Percentiles rank a stretch among this genome's conserved stretches.
Evolutionary conservation across 2,888 invertebrate genomes (phyloP).

Genomic region (Gisinianus flammeolus): DNA sequence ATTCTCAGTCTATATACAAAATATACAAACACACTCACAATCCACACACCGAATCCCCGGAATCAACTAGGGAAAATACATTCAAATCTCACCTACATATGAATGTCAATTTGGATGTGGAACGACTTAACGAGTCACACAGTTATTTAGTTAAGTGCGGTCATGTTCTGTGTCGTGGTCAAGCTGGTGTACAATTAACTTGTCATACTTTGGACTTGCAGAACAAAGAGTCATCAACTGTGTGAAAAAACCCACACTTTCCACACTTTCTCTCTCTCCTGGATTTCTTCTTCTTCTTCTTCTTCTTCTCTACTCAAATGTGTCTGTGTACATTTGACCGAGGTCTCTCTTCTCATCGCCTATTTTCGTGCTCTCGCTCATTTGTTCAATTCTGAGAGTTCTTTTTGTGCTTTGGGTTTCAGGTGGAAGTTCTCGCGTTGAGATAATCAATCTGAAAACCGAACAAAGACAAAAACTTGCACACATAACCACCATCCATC

Average conservation of each 20-base stretch:
- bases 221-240: not conserved
- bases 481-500: too few relatives aligned
- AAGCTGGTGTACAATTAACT: constrained; percentile 12
- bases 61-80: too few relatives aligned
- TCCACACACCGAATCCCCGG: too few relatives aligned
- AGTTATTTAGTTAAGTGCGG: not conserved
- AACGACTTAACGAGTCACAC: too few relatives aligned
- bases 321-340: too few relatives aligned
- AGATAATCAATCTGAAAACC: constrained; percentile 44
- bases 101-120: too few relatives aligned
- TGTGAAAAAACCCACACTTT: not conserved
- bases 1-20: too few relatives aligned
- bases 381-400: not conserved
- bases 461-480: constrained; percentile 12
- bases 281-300: not conserved
- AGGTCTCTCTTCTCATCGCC: not conserved
- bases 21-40: too few relatives aligned
- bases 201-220: not conserved
- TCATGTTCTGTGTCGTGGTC: not conserved
- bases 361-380: not conserved
- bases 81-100: too few relatives aligned
- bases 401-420: constrained; percentile 38
- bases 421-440: constrained; percentile 45
- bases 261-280: not conserved
- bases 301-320: not conserved